These are phyloP conservation scores for Cichlasoma orientale DNA, from an alignment of 2,797 vertebrate species.

Conservation along the genomic window DNA sequence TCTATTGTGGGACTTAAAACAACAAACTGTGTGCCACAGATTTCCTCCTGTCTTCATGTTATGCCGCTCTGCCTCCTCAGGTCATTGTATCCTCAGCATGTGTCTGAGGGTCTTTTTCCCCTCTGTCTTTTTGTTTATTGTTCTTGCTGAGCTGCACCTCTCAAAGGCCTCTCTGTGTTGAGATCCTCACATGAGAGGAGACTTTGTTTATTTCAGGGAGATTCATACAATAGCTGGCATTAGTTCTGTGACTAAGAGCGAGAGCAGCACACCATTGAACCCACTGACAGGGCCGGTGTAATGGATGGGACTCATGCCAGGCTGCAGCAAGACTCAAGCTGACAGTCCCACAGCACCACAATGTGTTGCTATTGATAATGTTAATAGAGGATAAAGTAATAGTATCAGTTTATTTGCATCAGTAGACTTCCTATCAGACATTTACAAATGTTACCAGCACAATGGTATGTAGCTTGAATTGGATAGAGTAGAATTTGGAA, in stretches of 20 bases:
- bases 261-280: constrained; percentile 60
- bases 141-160: constrained; percentile 49
- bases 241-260: constrained; percentile 39
- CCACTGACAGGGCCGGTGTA: constrained; percentile 56
- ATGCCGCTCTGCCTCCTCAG: neutral
- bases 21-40: neutral
- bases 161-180: constrained; percentile 67
- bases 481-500: no score
- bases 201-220: constrained; percentile 67
- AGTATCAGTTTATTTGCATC: neutral
- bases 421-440: neutral
- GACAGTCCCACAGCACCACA: constrained; percentile 16
- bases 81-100: neutral
- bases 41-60: neutral
- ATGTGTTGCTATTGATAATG: neutral
- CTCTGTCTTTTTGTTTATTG: constrained; percentile 56
- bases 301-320: constrained; percentile 68
- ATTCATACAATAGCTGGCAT: constrained; percentile 68
- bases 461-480: neutral
- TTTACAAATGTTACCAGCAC: neutral
- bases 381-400: neutral
- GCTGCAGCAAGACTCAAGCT: constrained; percentile 27
- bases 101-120: constrained; percentile 14
- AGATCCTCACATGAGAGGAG: constrained; percentile 58
- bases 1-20: neutral